Conservation (phyloP, 1,140 invertebrate species). For the Temnothorax curvispinosus region DNA sequence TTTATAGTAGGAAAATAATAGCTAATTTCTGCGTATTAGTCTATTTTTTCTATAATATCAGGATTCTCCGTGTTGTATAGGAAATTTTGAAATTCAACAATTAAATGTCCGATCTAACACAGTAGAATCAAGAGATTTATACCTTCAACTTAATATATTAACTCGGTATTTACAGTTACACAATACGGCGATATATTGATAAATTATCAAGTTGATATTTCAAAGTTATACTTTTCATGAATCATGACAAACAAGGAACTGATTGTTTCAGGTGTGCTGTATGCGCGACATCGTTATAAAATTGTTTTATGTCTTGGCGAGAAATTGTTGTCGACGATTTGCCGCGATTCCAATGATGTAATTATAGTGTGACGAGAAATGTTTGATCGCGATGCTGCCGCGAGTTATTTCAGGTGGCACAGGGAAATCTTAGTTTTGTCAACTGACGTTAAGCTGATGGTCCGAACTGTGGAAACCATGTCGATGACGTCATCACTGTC, state of each 20-base stretch:
- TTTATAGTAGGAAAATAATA: not conserved
- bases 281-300: constrained; percentile 29
- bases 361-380: constrained; percentile 76
- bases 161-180: not conserved
- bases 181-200: not conserved
- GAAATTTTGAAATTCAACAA: not conserved
- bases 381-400: constrained; percentile 78
- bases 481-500: constrained; percentile 5
- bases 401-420: constrained; percentile 81
- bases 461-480: constrained; percentile 66
- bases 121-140: not conserved
- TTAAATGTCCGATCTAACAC: not conserved
- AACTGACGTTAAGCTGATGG: constrained; percentile 71
- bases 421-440: constrained; percentile 76
- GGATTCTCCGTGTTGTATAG: not conserved
- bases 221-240: not conserved
- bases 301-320: constrained; percentile 67
- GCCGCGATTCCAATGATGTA: constrained; percentile 77
- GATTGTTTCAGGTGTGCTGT: constrained; percentile 80
- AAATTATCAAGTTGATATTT: constrained; percentile 19
- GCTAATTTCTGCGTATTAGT: not conserved
- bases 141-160: not conserved
- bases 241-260: constrained; percentile 51
- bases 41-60: not conserved
- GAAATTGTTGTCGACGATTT: constrained; percentile 66